Base-by-base conservation (phyloP, 2,113 vertebrate genomes). In the Tiliqua scincoides region DNA sequence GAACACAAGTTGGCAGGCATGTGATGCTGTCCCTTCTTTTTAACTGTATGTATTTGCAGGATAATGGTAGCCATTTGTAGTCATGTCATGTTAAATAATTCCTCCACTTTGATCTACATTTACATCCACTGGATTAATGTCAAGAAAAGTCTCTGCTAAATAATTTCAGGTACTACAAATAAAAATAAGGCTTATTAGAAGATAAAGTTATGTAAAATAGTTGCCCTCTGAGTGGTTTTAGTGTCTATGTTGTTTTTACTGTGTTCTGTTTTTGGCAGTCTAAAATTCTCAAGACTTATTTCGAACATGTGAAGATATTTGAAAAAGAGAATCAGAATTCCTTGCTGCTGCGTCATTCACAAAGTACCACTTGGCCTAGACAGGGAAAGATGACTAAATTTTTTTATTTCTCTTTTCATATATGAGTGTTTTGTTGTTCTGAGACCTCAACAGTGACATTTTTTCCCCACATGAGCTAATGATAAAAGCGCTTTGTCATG, bases 261-360 rank as follows among this genome's bases (percentile, higher is more conserved):
- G n/a, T 79, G 43, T 81, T 74, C 85, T 84, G 75, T 88, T 71
- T 23, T 2, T 79, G 67, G 35, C 82, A 82, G 20, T 54, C 72
- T 82, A 65, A 85, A n/a, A 37, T 82, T 77, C 71, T 84, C 61
- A 40, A 80, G 81, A 30, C 77, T 40, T 2, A 5, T 74, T 79
- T 62, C 32, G 65, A 23, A 86, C 59, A 30, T 63, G 15, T 81
- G n/a, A 54, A 14, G 73, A 54, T n/a, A 18, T 48, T 57, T 68
- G 23, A 59, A 68, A 57, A 15, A 32, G n/a, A 5, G 62, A 63
- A 82, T 77, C 48, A 70, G 6, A 77, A 84, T 63, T 68, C 63
- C 57, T 4, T 61, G n/a, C 43, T 3, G n/a, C 12, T 84, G 35
- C 70, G 86, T 85, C 61, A 37, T 14, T 89, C 25, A 43, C 25